Base-by-base conservation (phyloP, 2,797 vertebrate genomes). In the Platyrinchus mystaceus region DNA sequence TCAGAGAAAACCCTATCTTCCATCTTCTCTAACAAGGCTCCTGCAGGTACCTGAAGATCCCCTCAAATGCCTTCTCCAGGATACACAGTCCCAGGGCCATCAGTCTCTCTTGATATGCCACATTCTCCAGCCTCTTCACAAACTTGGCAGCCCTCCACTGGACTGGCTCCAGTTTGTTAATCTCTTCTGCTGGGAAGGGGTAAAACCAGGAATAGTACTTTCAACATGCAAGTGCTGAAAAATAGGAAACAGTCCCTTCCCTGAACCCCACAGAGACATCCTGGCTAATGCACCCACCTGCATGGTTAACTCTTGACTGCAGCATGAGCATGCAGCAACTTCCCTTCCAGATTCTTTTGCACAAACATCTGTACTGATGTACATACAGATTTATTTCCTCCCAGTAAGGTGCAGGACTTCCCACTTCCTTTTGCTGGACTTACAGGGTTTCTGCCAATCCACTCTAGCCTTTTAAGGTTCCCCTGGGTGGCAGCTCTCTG, bases 241-340 rank as follows among this genome's bases (percentile, higher is more conserved):
- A 47, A 32, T 10, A 63, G 9, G n/a, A 9, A 87, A 8, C 2
- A 20, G 5, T 37, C 23, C 7, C 18, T 73, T 41, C 10, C 37
- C 34, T 73, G 14, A 49, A 30, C 5, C 43, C 26, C n/a, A 24
- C 1, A 3, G 28, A 36, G 50, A 12, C 26, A 41, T 19, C 6
- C 22, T 62, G 36, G 28, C 27, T 36, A 70, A 24, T 4, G 14
- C 28, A 67, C 43, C 6, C 19, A 7, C 8, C 41, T 62, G 3
- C 0, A 0, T 3, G 8, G 10, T 70, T 76, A 50, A 26, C 22
- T 14, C n/a, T 8, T 14, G 30, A 36, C 13, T n/a, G 23, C 7
- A 32, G 12, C 14, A 60, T 53, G 23, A 77, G 9, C 14, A 32
- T 4, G 3, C 6, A 46, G 36, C 27, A 59, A 14, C 16, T 76